These are phyloP conservation scores for Lepidocolaptes lacrymiger DNA, from an alignment of 2,797 vertebrate genomes.

Conservation along the genomic window DNA sequence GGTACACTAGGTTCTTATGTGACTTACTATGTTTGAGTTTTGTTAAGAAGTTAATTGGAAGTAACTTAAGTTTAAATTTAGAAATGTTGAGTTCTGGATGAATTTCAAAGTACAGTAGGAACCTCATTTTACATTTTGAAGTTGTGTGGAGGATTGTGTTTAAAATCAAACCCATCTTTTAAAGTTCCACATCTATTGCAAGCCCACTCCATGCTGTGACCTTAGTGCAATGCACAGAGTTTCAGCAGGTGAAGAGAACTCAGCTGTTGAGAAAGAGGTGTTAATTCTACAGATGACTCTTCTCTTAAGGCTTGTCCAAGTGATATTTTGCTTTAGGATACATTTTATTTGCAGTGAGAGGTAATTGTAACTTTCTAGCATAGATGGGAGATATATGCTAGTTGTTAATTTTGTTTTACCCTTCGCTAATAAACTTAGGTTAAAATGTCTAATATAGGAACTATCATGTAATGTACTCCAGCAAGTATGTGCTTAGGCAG, in stretches of 20 bases:
- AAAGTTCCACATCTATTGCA: neutral
- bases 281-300: neutral
- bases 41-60: neutral
- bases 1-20: neutral
- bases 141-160: neutral
- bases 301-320: neutral
- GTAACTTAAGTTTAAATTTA: neutral
- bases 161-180: neutral
- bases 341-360: neutral
- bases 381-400: neutral
- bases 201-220: neutral
- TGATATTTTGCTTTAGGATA: neutral
- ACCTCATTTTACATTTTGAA: neutral
- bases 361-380: neutral
- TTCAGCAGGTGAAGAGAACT: neutral
- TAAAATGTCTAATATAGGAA: neutral
- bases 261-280: neutral
- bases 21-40: neutral
- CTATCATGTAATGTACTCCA: neutral
- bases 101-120: neutral
- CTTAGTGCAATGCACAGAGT: neutral
- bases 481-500: neutral
- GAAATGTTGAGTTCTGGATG: neutral
- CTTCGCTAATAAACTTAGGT: neutral
- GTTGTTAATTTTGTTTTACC: neutral